Percentiles rank a stretch among this genome's conserved stretches.
Conservation (phyloP, 2,113 vertebrate genomes). For the Phaethornis superciliosus region DNA sequence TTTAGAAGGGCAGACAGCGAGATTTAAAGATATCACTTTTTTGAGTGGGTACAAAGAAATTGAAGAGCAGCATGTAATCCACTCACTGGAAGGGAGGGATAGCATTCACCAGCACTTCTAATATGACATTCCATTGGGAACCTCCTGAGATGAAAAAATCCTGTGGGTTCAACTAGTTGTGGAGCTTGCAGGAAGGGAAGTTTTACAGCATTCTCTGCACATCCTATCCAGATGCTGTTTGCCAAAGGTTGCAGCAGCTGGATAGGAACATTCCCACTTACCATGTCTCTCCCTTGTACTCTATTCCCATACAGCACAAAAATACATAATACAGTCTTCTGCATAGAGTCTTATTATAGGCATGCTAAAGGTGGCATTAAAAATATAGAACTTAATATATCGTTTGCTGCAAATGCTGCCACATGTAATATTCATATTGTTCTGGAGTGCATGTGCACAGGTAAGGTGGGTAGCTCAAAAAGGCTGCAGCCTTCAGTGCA, state of each 20-base stretch:
- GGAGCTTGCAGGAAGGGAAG: not conserved
- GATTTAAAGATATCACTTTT: constrained; percentile 8
- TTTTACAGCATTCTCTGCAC: not conserved
- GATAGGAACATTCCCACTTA: not conserved
- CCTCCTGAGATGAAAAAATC: not conserved
- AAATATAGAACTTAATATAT: constrained; percentile 46
- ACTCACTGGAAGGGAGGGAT: not conserved
- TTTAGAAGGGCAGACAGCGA: not conserved
- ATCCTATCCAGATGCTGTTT: not conserved
- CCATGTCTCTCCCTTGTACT: not conserved
- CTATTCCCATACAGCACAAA: not conserved
- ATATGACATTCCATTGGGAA: not conserved
- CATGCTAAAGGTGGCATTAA: constrained; percentile 43
- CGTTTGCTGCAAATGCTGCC: constrained; percentile 16
- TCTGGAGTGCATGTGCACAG: not conserved
- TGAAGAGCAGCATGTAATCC: not conserved
- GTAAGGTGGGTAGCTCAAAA: not conserved
- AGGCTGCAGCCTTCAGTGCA: not conserved
- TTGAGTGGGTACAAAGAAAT: not conserved
- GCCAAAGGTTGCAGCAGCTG: constrained; percentile 23
- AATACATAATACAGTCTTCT: constrained; percentile 6
- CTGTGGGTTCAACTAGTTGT: not conserved
- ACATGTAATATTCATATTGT: constrained; percentile 37
- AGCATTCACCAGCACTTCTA: not conserved
- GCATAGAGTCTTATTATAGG: constrained; percentile 48